These are phyloP conservation scores for Salvelinus alpinus DNA, from an alignment of 2,113 vertebrate genomes.

Conservation along the genomic window DNA sequence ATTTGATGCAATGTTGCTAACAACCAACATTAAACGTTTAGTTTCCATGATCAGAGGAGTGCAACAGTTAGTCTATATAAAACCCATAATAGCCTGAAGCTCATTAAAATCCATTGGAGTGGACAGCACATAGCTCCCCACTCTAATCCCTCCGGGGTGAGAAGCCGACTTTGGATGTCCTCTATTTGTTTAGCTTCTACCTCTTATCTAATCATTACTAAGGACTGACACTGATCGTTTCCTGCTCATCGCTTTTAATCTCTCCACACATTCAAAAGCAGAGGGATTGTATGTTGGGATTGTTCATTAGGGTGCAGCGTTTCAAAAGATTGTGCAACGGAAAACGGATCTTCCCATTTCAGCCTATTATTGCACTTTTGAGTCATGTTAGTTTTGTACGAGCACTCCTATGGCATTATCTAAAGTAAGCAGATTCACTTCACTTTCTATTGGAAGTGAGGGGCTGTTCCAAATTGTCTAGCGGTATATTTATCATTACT, in stretches of 20 bases:
- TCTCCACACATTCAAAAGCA: not conserved
- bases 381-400: constrained; percentile 14
- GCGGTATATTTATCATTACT: constrained; percentile 13
- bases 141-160: not conserved
- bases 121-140: not conserved
- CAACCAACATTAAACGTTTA: constrained; percentile 12
- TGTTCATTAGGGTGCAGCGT: too few relatives aligned
- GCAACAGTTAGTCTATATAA: not conserved
- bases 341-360: too few relatives aligned
- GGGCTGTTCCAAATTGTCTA: not conserved
- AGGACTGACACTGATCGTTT: not conserved
- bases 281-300: not conserved
- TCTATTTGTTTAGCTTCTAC: constrained; percentile 18
- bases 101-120: constrained; percentile 12
- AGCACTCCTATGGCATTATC: not conserved
- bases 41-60: constrained; percentile 15
- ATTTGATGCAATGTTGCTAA: not conserved
- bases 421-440: constrained; percentile 25
- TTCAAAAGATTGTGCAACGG: too few relatives aligned
- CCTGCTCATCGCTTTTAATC: constrained; percentile 19
- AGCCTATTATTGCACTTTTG: not conserved
- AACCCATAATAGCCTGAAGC: not conserved
- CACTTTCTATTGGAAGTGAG: constrained; percentile 8
- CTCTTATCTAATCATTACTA: constrained; percentile 14
- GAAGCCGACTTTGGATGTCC: not conserved